Evolutionary conservation across 2,113 vertebrate genomes (phyloP).

Genomic region (Epinephelus moara): DNA sequence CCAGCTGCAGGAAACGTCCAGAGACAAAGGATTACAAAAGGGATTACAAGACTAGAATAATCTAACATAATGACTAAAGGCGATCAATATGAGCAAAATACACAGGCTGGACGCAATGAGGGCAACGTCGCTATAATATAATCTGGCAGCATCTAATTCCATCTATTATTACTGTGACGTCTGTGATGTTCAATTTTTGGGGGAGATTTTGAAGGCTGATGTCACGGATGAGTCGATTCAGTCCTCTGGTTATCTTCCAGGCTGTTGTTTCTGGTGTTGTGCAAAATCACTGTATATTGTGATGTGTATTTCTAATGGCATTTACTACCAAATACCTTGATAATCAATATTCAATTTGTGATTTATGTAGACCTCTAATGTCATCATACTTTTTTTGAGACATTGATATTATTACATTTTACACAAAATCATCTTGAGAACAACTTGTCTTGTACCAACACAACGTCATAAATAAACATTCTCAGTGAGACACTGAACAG

Average conservation of each 20-base stretch:
- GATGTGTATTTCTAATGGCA: not conserved
- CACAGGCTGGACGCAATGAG: not conserved
- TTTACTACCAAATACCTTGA: not conserved
- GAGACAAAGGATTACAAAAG: conserved; percentile 73
- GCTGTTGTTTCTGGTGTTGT: not conserved
- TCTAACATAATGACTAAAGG: conserved; percentile 52
- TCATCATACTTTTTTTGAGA: not conserved
- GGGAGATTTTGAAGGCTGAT: not conserved
- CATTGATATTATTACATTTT: not conserved
- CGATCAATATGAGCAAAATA: conserved; percentile 52
- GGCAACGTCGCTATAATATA: conserved; percentile 19
- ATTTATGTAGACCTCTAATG: too few relatives aligned
- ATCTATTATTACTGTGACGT: not conserved
- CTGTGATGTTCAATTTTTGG: not conserved
- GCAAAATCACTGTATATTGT: not conserved
- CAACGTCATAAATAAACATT: not conserved
- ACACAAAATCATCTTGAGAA: not conserved
- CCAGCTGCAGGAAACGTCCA: conserved; percentile 90
- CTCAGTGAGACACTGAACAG: not conserved
- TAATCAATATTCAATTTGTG: not conserved
- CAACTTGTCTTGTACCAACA: not conserved
- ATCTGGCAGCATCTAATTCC: conserved; percentile 5
- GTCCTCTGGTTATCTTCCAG: not conserved
- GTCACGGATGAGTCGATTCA: not conserved
- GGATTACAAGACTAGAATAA: conserved; percentile 64